Base-by-base conservation (phyloP, 2,888 invertebrate species). In the Neocrepidodera transversa region DNA sequence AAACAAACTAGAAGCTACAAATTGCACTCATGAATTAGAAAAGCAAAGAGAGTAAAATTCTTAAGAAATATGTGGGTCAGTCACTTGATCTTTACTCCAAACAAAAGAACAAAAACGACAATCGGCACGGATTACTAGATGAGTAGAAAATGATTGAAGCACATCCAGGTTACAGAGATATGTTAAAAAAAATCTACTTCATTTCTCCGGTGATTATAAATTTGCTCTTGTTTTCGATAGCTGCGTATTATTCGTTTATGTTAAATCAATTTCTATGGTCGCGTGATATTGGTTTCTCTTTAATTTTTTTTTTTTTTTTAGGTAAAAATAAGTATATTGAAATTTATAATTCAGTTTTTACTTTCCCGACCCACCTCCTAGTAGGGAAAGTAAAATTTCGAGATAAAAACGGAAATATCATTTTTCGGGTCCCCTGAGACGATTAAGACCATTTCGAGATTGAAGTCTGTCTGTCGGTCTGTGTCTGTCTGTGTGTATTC, bases 51-150 rank as follows among this genome's bases (percentile, higher is more conserved):
- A 53, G 18, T 43, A 52, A 40, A 20, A 52, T 32, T 36, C 38
- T 10, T 18, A 43, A 30, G 32, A 30, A 30, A 18, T 32, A 53
- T 53, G 42, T 53, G 43, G 53, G 53, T n/a, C 53, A 23, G 42
- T 32, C 18, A 26, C 38, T 43, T 18, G 42, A 30, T 30, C 52
- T 14, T 32, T 52, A 42, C 32, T 20, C 32, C 20, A 28, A 43
- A 53, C 35, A 53, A 53, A 53, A 53, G 43, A 53, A 53, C n/a
- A 43, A 52, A 42, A 52, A 52, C 42, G 52, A 17, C 28, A 52
- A 28, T 52, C 42, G 52, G 42, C 52, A 52, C 30, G 16, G 42
- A 52, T 52, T 52, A 18, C 52, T 30, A 28, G 32, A 32, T 42
- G 28, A 50, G 30, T 42, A 53, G 53, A 53, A 53, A 53, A 53